These are phyloP conservation scores for Leptinotarsa tumamoca DNA, from an alignment of 2,888 invertebrate genomes.

Conservation along the genomic window DNA sequence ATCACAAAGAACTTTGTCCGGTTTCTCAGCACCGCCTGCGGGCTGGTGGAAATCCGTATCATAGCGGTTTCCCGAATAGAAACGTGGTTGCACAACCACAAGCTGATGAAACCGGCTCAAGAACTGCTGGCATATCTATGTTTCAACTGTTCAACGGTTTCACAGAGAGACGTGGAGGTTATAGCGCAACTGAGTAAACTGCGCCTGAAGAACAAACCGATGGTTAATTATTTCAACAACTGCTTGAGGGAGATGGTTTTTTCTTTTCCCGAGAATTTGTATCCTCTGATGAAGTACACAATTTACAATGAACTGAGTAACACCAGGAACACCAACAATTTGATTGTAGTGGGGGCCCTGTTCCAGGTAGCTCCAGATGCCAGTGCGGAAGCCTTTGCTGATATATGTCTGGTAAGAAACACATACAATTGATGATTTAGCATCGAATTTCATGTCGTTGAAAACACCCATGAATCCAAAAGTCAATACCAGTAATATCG, in stretches of 20 bases:
- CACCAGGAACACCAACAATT: slow-evolving; percentile 93
- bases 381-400: slow-evolving; percentile 85
- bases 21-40: slow-evolving; percentile 86
- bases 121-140: slow-evolving; percentile 92
- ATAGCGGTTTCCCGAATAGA: slow-evolving; percentile 86
- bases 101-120: slow-evolving; percentile 91
- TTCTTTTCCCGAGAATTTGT: slow-evolving; percentile 85
- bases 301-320: slow-evolving; percentile 96
- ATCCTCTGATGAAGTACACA: slow-evolving; percentile 88
- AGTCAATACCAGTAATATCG: too few relatives aligned
- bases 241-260: slow-evolving; percentile 91
- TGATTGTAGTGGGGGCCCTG: slow-evolving; percentile 90
- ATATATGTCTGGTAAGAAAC: slow-evolving; percentile 76
- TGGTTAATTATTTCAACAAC: slow-evolving; percentile 88
- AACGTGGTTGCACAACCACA: slow-evolving; percentile 96
- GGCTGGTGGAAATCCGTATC: slow-evolving; percentile 86
- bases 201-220: slow-evolving; percentile 92
- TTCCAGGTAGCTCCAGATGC: slow-evolving; percentile 86
- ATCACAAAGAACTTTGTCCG: slow-evolving; percentile 91
- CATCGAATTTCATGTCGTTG: too few relatives aligned
- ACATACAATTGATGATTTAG: background rate
- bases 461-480: too few relatives aligned
- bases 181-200: slow-evolving; percentile 89
- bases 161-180: slow-evolving; percentile 74
- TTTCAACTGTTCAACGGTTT: slow-evolving; percentile 84